phyloP scores from a whole-genome alignment of 1,140 invertebrate species.

The Bursaphelenchus mucronatus region DNA sequence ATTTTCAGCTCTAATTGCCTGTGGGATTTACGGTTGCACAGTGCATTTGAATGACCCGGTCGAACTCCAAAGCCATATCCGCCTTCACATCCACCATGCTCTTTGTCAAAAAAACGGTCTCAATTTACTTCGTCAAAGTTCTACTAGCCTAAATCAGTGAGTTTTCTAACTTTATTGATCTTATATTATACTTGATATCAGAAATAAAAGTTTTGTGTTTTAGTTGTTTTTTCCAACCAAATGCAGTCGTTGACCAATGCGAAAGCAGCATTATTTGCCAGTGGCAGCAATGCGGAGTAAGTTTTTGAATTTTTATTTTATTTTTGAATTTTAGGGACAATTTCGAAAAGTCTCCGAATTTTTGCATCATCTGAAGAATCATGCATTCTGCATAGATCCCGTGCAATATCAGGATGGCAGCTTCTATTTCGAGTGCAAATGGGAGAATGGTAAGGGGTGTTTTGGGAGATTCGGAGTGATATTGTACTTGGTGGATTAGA shows the following conservation, averaged over 20 bases:
- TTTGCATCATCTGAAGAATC: constrained; percentile 30
- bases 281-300: constrained; percentile 37
- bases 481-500: too few relatives aligned
- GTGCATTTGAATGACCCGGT: background rate
- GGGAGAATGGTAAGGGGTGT: constrained; percentile 17
- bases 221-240: constrained; percentile 14
- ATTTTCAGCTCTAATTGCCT: constrained; percentile 11
- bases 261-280: constrained; percentile 35
- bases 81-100: constrained; percentile 16
- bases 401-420: constrained; percentile 1
- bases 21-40: constrained; percentile 15
- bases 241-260: constrained; percentile 5
- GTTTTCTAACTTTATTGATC: background rate
- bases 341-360: constrained; percentile 36
- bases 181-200: background rate
- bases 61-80: constrained; percentile 6
- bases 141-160: constrained; percentile 9
- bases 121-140: constrained; percentile 14
- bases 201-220: background rate
- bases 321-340: constrained; percentile 22
- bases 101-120: constrained; percentile 16
- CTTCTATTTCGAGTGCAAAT: constrained; percentile 32
- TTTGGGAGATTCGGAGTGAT: constrained; percentile 5
- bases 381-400: constrained; percentile 19
- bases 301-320: constrained; percentile 22